Evolutionary conservation across 2,113 vertebrate species (phyloP).

Genomic region (Sinocyclocheilus rhinocerous): DNA sequence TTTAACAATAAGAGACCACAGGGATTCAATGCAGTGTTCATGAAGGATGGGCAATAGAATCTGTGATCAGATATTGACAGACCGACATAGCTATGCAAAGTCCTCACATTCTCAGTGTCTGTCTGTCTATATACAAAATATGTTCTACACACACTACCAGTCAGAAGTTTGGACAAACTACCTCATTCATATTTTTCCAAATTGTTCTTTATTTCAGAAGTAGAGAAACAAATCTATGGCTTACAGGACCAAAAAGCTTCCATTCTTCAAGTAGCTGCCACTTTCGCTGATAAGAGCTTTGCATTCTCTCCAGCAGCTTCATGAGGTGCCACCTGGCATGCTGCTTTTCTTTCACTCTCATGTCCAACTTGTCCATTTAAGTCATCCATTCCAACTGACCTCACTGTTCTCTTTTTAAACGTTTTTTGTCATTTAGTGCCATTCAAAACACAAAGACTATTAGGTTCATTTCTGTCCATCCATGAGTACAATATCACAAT

Average conservation of each 20-base stretch:
- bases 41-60: neutral
- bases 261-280: neutral
- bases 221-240: neutral
- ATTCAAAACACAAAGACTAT: neutral
- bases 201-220: neutral
- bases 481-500: neutral
- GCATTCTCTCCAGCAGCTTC: neutral
- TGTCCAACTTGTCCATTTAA: neutral
- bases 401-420: neutral
- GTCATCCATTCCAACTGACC: neutral
- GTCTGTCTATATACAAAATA: neutral
- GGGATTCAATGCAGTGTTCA: neutral
- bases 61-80: neutral
- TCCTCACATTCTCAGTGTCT: neutral
- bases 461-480: neutral
- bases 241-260: neutral
- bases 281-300: neutral
- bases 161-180: neutral
- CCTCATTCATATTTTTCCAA: neutral
- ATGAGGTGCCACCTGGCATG: neutral
- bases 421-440: neutral
- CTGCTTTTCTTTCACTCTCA: neutral
- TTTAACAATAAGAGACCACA: slow-evolving; percentile 28
- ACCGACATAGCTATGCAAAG: neutral
- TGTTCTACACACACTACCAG: neutral